Base-by-base conservation (phyloP, 2,888 invertebrate species). In the Microctonus brassicae region DNA sequence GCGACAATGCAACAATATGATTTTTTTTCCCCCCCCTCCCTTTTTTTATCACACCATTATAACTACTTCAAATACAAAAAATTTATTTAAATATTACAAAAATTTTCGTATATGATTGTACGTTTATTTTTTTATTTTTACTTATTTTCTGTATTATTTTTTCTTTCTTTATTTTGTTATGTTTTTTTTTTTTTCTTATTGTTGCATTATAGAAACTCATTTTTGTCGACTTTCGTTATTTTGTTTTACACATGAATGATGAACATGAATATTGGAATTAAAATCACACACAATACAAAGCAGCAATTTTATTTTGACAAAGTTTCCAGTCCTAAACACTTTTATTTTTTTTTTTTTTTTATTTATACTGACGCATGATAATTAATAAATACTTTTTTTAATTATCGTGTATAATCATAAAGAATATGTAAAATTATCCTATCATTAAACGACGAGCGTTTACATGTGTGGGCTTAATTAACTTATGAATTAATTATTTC, bases 61-160 rank as follows among this genome's bases (percentile, higher is more conserved):
- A 47, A 47, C 70, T 70, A 64, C 53, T 67, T 33, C 20, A 47
- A 70, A 64, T 70, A 70, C 70, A 70, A 70, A 70, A 70, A 70
- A 70, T 70, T 70, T 64, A 70, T 70, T 70, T 64, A 57, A 67
- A 67, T 58, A 58, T 70, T 70, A 70, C 57, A 70, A 70, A 70
- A 70, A 64, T 70, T 20, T 62, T 55, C 63, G 58, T 70, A 64
- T 64, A 64, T 70, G 70, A 70, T 70, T 70, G 70, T 70, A 70
- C 64, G 58, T 64, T 70, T 58, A n/a, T 29, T 42, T 69, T 57
- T 39, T 63, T 36, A 20, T 47, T 13, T 13, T 17, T 47, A 17
- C 17, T n/a, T n/a, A 1, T n/a, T 3, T 17, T 7, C 34, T 39
- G 57, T 36, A 20, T 47, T 13, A 1, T 47, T 17, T 47, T 47